Evolutionary conservation across 2,888 invertebrate species (phyloP).

Genomic region (Gryllus longicercus): DNA sequence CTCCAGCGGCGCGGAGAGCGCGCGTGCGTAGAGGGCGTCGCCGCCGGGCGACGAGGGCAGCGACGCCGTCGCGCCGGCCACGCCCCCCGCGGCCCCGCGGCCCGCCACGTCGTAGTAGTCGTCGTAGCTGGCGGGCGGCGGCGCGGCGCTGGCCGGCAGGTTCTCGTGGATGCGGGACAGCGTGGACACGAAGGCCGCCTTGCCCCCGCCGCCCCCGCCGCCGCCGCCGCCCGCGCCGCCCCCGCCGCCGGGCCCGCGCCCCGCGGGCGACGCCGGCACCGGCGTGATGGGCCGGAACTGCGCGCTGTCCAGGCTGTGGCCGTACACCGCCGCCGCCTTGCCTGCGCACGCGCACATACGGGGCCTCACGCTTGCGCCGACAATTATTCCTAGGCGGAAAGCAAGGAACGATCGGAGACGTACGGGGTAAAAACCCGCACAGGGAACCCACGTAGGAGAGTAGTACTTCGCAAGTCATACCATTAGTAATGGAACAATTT

Average conservation of each 20-base stretch:
- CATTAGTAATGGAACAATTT: too few relatives aligned
- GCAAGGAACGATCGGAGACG: too few relatives aligned
- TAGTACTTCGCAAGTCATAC: too few relatives aligned
- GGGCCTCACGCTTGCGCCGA: too few relatives aligned
- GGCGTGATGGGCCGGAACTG: conserved; percentile 35
- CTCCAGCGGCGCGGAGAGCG: conserved; percentile 12
- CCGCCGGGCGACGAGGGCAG: neutral
- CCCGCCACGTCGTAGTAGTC: conserved; percentile 41
- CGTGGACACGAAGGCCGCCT: conserved; percentile 56
- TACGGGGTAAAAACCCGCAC: too few relatives aligned
- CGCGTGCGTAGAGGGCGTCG: conserved; percentile 19
- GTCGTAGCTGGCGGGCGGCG: conserved; percentile 50
- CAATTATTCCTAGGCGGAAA: too few relatives aligned
- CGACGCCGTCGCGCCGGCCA: neutral
- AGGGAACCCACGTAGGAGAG: too few relatives aligned
- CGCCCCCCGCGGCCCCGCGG: neutral
- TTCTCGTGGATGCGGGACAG: conserved; percentile 64
- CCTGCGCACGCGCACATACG: neutral
- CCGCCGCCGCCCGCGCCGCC: conserved; percentile 20
- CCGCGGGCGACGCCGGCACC: neutral
- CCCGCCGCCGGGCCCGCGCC: neutral
- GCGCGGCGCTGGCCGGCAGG: conserved; percentile 46
- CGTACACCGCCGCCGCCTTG: conserved; percentile 24
- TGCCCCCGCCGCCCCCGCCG: conserved; percentile 21
- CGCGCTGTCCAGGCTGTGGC: conserved; percentile 27